Evolutionary conservation across 2,113 vertebrate species (phyloP).

Genomic region (Sakesphorus luctuosus): DNA sequence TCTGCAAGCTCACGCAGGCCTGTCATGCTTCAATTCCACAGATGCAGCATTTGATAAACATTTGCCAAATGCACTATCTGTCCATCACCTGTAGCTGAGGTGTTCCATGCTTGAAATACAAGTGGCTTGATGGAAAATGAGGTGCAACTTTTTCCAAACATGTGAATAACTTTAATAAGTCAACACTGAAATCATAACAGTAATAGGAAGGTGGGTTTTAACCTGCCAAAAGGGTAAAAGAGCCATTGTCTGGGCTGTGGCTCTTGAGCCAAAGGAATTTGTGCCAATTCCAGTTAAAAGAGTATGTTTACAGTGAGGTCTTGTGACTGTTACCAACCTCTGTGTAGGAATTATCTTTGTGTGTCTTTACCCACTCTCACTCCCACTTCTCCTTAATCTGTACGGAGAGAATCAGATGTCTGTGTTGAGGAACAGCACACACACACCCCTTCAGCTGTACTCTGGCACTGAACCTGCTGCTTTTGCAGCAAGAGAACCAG

Average conservation of each 20-base stretch:
- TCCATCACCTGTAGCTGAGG: neutral
- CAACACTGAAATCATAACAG: neutral
- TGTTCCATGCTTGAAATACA: neutral
- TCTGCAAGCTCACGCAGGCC: neutral
- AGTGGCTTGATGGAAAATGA: neutral
- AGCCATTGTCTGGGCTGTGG: neutral
- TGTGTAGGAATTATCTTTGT: neutral
- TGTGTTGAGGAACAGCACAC: neutral
- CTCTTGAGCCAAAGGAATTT: neutral
- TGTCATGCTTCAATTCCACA: neutral
- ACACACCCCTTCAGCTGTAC: neutral
- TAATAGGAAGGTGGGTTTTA: neutral
- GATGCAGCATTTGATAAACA: neutral
- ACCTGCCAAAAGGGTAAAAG: neutral
- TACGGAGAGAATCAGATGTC: neutral
- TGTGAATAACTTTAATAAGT: neutral
- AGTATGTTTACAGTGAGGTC: neutral
- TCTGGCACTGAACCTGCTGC: neutral
- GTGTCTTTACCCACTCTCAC: conserved; percentile 13
- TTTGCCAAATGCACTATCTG: neutral
- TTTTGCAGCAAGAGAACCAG: neutral
- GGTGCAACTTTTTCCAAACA: neutral
- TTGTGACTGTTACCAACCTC: conserved; percentile 17
- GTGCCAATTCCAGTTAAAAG: neutral
- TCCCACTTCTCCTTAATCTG: conserved; percentile 9